Evolutionary conservation across 92 coral and sea anemone genomes (phyloP), one percentile per base, ranked within the genome.

Genomic region (Umimayanthus chanpuru): DNA sequence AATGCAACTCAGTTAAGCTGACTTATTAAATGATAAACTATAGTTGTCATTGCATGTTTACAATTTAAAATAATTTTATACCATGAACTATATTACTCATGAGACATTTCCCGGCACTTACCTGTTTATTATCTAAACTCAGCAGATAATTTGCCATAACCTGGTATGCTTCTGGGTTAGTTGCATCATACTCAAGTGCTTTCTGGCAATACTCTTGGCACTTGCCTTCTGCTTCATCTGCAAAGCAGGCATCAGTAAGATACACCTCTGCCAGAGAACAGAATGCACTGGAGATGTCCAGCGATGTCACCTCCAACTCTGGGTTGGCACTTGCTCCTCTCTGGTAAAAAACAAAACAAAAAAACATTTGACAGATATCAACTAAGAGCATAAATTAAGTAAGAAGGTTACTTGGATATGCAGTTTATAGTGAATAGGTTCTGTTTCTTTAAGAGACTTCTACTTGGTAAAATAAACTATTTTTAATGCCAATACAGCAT

Each of bases 201-300:
- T 95, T 95, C 82, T 95, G 95, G 85, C 99, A 95, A 85, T 81
- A 97, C 82, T 94, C 94, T 9, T 85, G 88, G 74, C 99, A 97
- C 82, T 92, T 90, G 65, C 25, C 67, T 25, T 93, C 99, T n/a
- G 99, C 99, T 30, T 95, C 93, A 11, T 93, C 91, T 75, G 92
- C 92, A 88, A 95, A 95, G 85, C 99, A 97, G 86, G 94, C 93
- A 85, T 97, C 99, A 8, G 99, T 97, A 77, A 97, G 94, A 79
- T 95, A 97, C 43, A 97, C 93, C 93, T 97, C 99, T 71, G 99
- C 99, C 53, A 97, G 95, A 28, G 99, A 95, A 86, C 99, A 97
- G 88, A 88, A 95, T 26, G 98, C 99, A 73, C 92, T 94, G 41
- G 99, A 97, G 66, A 97, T 94, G 47, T 97, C 99, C 64, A 85